These are phyloP conservation scores for Pachypsylla venusta DNA, from an alignment of 1,140 invertebrate genomes.

Conservation along the genomic window DNA sequence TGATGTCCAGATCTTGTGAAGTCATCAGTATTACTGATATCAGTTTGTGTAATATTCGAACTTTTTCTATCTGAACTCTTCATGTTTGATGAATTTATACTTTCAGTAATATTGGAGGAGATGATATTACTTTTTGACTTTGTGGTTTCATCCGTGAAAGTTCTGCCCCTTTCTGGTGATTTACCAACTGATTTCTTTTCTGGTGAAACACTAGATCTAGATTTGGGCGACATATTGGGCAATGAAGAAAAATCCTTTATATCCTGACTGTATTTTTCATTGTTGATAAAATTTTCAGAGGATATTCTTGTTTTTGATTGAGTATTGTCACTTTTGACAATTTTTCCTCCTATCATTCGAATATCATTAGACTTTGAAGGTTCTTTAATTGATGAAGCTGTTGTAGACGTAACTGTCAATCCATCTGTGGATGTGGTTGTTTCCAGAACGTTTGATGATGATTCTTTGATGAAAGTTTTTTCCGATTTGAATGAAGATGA, in stretches of 20 bases:
- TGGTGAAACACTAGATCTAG: constrained; percentile 7
- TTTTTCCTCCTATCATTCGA: constrained; percentile 18
- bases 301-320: background rate
- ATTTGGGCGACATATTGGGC: background rate
- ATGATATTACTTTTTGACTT: background rate
- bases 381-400: background rate
- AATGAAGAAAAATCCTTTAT: background rate
- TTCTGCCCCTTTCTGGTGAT: background rate
- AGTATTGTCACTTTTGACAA: constrained; percentile 15
- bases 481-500: background rate
- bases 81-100: too few relatives aligned
- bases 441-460: background rate
- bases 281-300: background rate
- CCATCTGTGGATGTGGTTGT: background rate
- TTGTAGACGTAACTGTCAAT: background rate
- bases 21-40: background rate
- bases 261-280: background rate
- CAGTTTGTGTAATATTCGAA: background rate
- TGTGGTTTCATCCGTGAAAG: background rate
- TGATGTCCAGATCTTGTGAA: too few relatives aligned
- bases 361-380: background rate
- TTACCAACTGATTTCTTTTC: background rate
- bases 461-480: background rate
- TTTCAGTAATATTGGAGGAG: too few relatives aligned
- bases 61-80: background rate